Conservation (phyloP, 2,797 vertebrate genomes). For the Etheostoma perlongum region DNA sequence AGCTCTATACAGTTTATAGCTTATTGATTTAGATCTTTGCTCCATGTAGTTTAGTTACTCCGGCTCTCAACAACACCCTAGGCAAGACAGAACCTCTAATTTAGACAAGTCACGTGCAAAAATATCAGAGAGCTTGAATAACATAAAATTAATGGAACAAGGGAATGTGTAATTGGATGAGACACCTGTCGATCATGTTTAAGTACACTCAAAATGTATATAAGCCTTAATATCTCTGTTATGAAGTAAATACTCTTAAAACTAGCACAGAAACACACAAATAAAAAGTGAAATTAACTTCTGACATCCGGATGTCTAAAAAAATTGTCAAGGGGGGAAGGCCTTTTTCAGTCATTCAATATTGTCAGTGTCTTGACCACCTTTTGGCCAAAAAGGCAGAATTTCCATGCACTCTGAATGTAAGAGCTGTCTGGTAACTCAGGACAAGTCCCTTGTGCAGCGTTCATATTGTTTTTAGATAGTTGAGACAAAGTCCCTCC, state of each 20-base stretch:
- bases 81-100: conserved; percentile 15
- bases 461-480: conserved; percentile 17
- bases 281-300: conserved; percentile 1
- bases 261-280: neutral
- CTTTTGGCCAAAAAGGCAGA: conserved; percentile 2
- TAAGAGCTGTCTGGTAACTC: neutral
- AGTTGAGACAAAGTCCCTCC: neutral
- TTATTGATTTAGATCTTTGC: conserved; percentile 22
- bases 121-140: conserved; percentile 37
- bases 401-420: neutral
- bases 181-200: conserved; percentile 31
- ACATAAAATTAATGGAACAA: conserved; percentile 18
- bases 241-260: neutral
- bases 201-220: neutral
- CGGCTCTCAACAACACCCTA: conserved; percentile 3
- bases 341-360: conserved; percentile 1
- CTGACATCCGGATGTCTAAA: neutral
- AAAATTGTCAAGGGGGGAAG: neutral
- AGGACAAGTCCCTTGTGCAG: conserved; percentile 9
- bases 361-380: neutral
- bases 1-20: conserved; percentile 16
- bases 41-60: conserved; percentile 27
- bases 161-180: conserved; percentile 22
- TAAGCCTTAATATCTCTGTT: conserved; percentile 4
- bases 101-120: conserved; percentile 23